Base-by-base conservation (phyloP, 1,140 invertebrate genomes). In the Trichomalopsis sarcophagae region DNA sequence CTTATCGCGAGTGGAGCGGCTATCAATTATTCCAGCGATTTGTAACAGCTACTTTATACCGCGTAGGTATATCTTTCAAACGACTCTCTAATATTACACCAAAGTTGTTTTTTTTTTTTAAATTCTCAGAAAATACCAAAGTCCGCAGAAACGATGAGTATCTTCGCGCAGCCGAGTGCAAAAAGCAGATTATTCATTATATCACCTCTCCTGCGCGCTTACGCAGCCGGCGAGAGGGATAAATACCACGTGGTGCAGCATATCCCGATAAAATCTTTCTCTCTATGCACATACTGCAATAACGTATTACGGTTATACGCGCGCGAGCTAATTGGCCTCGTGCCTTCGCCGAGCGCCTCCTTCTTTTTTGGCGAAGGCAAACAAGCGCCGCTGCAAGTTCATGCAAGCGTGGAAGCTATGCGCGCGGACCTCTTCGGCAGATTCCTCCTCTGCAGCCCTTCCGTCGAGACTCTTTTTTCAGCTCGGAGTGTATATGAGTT, bases 401-500 rank as follows among this genome's bases (percentile, higher is more conserved):
- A 44, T 27, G 79, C 79, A 81, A 81, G 66, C 50, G 17, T 81
- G 68, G 79, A 81, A 81, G 79, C 71, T 74, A 27, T 33, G 17
- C n/a, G 9, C 23, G 71, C 50, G 33, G 3, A 36, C n/a, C 21
- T 27, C 33, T 73, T 33, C 69, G 9, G 23, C 21, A 55, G 68
- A 68, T 83, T 47, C 71, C 36, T 77, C n/a, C 23, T 10, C 21
- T 68, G 23, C n/a, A 13, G 21, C 69, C 33, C 40, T n/a, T 33
- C 33, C 17, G 74, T 40, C 33, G 74, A 14, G 68, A 75, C 33
- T 33, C 74, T 44, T 47, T 84, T 27, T 87, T 88, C 73, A 68
- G 40, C 50, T 82, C 83, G 27, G 50, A 2, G 30, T 17, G n/a
- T 23, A 85, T 85, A 91, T 92, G 91, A 92, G 89, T 92, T 92